Evolutionary conservation across 2,797 vertebrate genomes (phyloP).

Genomic region (Borostomias antarcticus): DNA sequence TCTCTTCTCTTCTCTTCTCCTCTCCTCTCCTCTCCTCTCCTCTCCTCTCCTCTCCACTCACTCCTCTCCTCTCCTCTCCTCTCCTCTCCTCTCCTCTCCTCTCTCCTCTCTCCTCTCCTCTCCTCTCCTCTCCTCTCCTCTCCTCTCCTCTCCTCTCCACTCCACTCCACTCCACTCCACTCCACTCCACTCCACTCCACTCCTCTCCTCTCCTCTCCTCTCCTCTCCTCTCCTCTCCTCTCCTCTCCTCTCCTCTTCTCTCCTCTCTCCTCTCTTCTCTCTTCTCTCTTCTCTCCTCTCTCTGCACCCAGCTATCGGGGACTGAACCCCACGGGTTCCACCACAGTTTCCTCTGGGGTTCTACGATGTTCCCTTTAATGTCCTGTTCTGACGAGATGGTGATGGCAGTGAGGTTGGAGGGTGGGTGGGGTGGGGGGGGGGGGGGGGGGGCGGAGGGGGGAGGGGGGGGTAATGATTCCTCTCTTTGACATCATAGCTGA

Average conservation of each 20-base stretch:
- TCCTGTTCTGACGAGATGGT: background rate
- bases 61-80: slow-evolving; percentile 42
- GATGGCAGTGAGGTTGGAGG: too few relatives aligned
- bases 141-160: slow-evolving; percentile 40
- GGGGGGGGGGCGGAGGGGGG: background rate
- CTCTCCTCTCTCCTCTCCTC: slow-evolving; percentile 37
- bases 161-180: too few relatives aligned
- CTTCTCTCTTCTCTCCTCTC: slow-evolving; percentile 39
- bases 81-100: slow-evolving; percentile 38
- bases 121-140: slow-evolving; percentile 36
- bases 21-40: slow-evolving; percentile 39
- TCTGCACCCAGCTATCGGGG: slow-evolving; percentile 21
- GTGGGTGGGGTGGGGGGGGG: too few relatives aligned
- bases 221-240: too few relatives aligned
- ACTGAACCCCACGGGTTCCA: background rate
- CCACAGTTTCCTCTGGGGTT: slow-evolving; percentile 22
- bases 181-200: too few relatives aligned
- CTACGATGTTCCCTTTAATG: background rate
- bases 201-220: too few relatives aligned
- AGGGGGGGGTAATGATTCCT: background rate
- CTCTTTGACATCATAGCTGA: background rate
- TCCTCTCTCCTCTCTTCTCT: too few relatives aligned
- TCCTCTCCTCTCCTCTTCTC: too few relatives aligned
- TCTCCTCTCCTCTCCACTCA: slow-evolving; percentile 33
- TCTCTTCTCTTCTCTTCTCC: slow-evolving; percentile 36